Base-by-base conservation (phyloP, 2,797 vertebrate genomes). In the Dallia pectoralis region DNA sequence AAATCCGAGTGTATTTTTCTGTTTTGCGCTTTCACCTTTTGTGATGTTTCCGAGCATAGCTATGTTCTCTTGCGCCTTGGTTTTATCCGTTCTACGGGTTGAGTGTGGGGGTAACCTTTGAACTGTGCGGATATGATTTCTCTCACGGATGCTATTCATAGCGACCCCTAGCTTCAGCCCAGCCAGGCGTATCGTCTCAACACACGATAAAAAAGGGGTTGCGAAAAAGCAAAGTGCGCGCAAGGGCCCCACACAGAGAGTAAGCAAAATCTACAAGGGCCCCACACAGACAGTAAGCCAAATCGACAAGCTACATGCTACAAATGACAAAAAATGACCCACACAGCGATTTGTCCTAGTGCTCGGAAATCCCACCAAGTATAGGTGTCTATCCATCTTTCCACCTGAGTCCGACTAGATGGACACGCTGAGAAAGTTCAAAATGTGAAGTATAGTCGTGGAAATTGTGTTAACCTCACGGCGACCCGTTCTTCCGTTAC, bases 391-490 rank as follows among this genome's bases (percentile, higher is more conserved):
- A 25, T 56, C 53, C 3, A 22, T 18, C 2, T 18, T 30, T 27
- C 32, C 30, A 48, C 56, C 62, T 15, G 16, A 63, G 59, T 3
- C 56, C 59, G n/a, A 53, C 22, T 3, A 9, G 12, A 56, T 25
- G 22, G n/a, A 56, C n/a, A 56, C 11, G 6, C n/a, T 51, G 15
- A 48, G 61, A 40, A 27, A 44, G 30, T 70, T 18, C n/a, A 48
- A 72, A 69, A 74, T 30, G 53, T 70, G 76, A 65, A 30, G 9
- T 44, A 75, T 71, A 48, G 30, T 16, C 66, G 25, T 44, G 47
- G 73, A 76, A 78, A 78, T 69, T 51, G 56, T 67, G 64, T 81
- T 81, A 78, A 65, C 67, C 40, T 69, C 30, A 32, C 29, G 11
- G 16, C 29, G 18, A 68, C 62, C 71, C 44, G n/a, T 36, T 78